Base-by-base conservation (phyloP, 2,113 vertebrate genomes). In the Chaenocephalus aceratus region DNA sequence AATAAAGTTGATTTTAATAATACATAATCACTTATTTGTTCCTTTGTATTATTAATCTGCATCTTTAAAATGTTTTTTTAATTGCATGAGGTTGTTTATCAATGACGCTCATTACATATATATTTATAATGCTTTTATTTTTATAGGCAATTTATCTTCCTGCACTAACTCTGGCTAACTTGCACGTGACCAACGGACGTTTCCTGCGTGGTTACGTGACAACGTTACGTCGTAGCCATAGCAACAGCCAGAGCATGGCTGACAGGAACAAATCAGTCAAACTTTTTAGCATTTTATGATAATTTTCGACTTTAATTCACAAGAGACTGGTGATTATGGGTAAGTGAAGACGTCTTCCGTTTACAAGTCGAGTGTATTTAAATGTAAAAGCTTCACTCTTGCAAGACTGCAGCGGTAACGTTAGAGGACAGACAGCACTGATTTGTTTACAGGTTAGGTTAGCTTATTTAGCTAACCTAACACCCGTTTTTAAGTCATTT, bases 211-310 rank as follows among this genome's bases (percentile, higher is more conserved):
- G 9, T 2, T 10, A 77, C 49, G 12, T 74, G 1, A 6, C 18
- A 21, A 0, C 7, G 44, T 70, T 86, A 48, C 86, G 86, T 68
- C 53, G 88, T 91, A 62, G 57, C 78, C 88, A 90, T 91, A 80
- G 90, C 62, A 81, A 94, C 86, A 36, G 4, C 14, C 10, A 30
- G 14, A 30, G 64, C 23, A 13, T 36, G 12, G 13, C 23, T 46
- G 51, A 10, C 15, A 1, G 61, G 48, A 8, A 23, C 52, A 60
- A 44, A 30, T 11, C 54, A 21, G n/a, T 15, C 16, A 41, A 13
- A 45, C 9, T 23, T 62, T 60, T 23, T 13, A 9, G 15, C 44
- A 1, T 26, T 54, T 72, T 16, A 8, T 56, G 44, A 18, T 13
- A 69, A 59, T 46, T 70, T 30, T 69, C 2, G 9, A 23, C 45